Conservation (phyloP, 2,797 vertebrate species). For the Lindbergichthys nudifrons region DNA sequence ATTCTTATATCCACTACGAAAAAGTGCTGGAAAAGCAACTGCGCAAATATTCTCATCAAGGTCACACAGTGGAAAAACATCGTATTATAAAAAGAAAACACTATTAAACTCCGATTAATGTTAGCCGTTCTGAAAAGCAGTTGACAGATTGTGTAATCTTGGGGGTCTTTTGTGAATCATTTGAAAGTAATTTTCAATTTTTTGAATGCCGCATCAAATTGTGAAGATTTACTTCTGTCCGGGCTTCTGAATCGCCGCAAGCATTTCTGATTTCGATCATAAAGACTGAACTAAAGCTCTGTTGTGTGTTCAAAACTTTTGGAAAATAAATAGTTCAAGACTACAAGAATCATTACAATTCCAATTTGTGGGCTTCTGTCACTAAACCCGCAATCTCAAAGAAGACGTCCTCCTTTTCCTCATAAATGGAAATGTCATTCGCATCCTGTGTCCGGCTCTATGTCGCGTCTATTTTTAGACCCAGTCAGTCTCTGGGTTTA, state of each 20-base stretch:
- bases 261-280: constrained; percentile 15
- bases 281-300: constrained; percentile 17
- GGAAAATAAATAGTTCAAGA: constrained; percentile 20
- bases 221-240: neutral
- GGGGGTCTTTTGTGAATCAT: neutral
- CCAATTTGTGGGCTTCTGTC: constrained; percentile 46
- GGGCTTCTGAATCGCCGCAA: neutral
- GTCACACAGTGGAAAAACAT: constrained; percentile 5
- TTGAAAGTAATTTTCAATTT: neutral
- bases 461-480: constrained; percentile 71
- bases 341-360: constrained; percentile 41
- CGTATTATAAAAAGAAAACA: constrained; percentile 15
- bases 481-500: constrained; percentile 47
- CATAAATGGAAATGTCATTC: constrained; percentile 73
- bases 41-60: constrained; percentile 7
- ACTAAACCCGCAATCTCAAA: constrained; percentile 51
- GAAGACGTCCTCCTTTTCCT: constrained; percentile 51
- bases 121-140: constrained; percentile 15
- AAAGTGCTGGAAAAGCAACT: constrained; percentile 26
- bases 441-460: constrained; percentile 60
- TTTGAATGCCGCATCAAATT: constrained; percentile 4
- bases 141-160: neutral
- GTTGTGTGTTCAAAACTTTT: constrained; percentile 26
- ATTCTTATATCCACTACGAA: constrained; percentile 32
- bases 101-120: neutral